Conservation (phyloP, 2,888 invertebrate species). For the Pegoplata infirma region DNA sequence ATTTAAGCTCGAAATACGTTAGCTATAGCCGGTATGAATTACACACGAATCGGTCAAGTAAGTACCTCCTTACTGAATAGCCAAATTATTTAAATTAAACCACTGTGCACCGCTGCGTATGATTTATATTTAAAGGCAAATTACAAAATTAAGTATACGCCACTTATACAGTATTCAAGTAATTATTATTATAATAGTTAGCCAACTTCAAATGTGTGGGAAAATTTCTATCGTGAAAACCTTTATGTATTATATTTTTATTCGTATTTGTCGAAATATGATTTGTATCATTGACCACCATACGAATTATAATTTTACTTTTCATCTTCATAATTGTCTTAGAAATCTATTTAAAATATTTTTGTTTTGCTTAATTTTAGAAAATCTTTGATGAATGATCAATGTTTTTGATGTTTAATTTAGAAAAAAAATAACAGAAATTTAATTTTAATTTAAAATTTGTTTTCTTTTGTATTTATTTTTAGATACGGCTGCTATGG, state of each 20-base stretch:
- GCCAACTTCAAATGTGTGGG: too few relatives aligned
- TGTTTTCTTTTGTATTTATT: conserved; percentile 56
- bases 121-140: too few relatives aligned
- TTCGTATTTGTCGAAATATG: not conserved
- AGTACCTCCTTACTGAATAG: too few relatives aligned
- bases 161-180: too few relatives aligned
- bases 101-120: too few relatives aligned
- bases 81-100: too few relatives aligned
- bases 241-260: not conserved
- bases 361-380: not conserved
- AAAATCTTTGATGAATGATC: not conserved
- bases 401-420: conserved; percentile 16
- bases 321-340: conserved; percentile 4
- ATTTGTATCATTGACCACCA: not conserved
- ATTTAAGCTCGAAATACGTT: too few relatives aligned
- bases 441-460: conserved; percentile 17
- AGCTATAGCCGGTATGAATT: too few relatives aligned
- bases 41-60: too few relatives aligned
- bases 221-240: not conserved
- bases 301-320: conserved; percentile 34
- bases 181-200: too few relatives aligned
- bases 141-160: too few relatives aligned
- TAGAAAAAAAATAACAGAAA: not conserved
- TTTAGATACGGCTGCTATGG: conserved; percentile 81
- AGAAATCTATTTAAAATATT: not conserved